Conservation (phyloP, 2,113 vertebrate genomes). For the Saccopteryx bilineata region DNA sequence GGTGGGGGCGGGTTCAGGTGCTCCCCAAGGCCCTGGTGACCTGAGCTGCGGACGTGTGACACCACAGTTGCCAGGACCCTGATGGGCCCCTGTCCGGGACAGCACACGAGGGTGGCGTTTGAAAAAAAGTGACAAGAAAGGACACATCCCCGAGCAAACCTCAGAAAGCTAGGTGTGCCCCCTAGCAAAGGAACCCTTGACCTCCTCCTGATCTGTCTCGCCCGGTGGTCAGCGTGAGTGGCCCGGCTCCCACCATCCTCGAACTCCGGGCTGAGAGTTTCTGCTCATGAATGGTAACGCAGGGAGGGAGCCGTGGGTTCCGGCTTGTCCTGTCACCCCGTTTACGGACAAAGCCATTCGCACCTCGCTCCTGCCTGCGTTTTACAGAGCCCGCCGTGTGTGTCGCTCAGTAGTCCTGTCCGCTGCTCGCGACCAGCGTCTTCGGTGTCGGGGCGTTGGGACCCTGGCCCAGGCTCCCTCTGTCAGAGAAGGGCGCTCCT, state of each 20-base stretch:
- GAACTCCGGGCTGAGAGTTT: rapidly evolving
- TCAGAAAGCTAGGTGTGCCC: neutral
- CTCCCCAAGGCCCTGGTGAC: rapidly evolving
- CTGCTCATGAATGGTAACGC: rapidly evolving
- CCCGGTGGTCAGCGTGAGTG: neutral
- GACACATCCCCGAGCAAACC: neutral
- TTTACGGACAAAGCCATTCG: neutral
- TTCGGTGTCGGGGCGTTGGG: neutral
- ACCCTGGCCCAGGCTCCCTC: neutral
- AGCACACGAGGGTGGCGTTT: neutral
- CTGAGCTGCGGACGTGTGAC: rapidly evolving
- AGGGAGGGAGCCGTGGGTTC: neutral
- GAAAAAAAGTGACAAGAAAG: neutral
- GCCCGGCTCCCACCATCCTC: rapidly evolving
- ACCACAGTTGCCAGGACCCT: neutral
- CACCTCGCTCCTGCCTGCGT: neutral
- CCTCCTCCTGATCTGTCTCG: neutral
- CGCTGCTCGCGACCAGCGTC: neutral
- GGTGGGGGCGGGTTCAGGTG: neutral
- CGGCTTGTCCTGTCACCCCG: neutral
- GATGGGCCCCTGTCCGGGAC: no score
- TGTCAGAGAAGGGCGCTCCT: neutral
- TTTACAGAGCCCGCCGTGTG: neutral
- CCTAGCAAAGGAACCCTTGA: neutral
- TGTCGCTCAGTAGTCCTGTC: neutral